These are phyloP conservation scores for Stichopus chloronotus DNA, from an alignment of 35 echinoderm and acorn worm genomes.

Conservation along the genomic window DNA sequence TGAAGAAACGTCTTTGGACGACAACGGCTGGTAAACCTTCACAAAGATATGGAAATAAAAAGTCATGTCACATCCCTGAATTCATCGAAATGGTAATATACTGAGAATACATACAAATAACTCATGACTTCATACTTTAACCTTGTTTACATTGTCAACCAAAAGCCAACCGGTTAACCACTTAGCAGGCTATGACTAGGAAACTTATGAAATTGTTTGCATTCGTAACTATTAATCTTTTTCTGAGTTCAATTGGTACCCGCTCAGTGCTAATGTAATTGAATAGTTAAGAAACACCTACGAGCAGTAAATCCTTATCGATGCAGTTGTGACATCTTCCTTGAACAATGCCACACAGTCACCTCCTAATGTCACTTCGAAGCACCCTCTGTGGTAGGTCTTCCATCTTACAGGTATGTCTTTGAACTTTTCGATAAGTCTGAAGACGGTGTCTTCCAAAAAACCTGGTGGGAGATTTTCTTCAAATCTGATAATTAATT, in stretches of 20 bases:
- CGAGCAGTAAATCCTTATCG: not conserved
- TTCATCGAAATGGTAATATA: no score
- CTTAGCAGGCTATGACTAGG: no score
- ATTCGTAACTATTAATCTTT: no score
- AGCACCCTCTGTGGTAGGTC: not conserved
- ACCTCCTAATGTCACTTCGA: not conserved
- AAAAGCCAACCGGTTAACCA: no score
- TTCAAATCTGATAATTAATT: conserved; percentile 19
- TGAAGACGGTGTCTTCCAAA: not conserved
- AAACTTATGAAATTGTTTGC: no score
- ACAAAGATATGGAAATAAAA: not conserved
- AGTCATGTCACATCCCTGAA: no score
- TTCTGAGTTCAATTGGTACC: no score
- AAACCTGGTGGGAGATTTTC: not conserved
- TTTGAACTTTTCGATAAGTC: not conserved
- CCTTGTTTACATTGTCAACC: no score
- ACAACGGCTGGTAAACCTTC: not conserved
- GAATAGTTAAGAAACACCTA: not conserved
- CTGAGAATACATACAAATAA: no score
- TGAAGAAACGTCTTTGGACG: not conserved
- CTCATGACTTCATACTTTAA: no score
- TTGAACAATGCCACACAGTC: not conserved
- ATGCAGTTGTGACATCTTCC: not conserved
- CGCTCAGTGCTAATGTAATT: not conserved
- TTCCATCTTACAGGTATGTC: not conserved